Conservation (phyloP, 2,113 vertebrate genomes). For the Hystrix brachyura region DNA sequence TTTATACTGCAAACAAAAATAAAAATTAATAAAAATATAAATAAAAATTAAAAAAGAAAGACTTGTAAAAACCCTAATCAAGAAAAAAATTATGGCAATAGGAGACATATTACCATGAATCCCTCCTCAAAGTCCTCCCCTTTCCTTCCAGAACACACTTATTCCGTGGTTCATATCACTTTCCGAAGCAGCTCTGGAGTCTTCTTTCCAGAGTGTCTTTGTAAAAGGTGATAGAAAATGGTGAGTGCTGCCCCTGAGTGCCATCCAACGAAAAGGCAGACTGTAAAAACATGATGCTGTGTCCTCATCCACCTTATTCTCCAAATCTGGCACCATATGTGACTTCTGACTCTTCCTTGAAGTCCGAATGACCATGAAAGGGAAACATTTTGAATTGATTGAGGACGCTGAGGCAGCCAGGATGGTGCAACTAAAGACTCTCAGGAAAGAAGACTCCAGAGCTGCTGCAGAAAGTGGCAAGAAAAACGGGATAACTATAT, state of each 20-base stretch:
- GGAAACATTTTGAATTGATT: background rate
- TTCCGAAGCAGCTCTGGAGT: background rate
- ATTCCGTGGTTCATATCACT: background rate
- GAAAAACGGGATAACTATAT: background rate
- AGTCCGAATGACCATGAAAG: background rate
- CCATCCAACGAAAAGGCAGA: background rate
- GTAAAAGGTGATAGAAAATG: background rate
- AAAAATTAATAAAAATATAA: background rate
- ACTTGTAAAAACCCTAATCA: background rate
- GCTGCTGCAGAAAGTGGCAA: background rate
- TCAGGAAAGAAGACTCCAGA: no score
- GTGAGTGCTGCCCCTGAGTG: background rate
- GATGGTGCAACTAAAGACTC: no score
- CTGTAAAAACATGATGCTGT: background rate
- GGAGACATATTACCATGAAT: background rate
- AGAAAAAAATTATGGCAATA: background rate
- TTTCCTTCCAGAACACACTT: no score
- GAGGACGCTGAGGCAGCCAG: background rate
- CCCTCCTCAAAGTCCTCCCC: no score
- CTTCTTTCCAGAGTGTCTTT: background rate
- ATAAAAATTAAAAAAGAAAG: background rate
- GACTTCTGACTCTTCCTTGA: background rate
- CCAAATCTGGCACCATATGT: background rate
- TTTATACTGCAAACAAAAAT: background rate
- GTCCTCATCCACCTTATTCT: background rate